phyloP scores from a whole-genome alignment of 2,888 invertebrate species.

The Mimumesa dahlbomi region DNA sequence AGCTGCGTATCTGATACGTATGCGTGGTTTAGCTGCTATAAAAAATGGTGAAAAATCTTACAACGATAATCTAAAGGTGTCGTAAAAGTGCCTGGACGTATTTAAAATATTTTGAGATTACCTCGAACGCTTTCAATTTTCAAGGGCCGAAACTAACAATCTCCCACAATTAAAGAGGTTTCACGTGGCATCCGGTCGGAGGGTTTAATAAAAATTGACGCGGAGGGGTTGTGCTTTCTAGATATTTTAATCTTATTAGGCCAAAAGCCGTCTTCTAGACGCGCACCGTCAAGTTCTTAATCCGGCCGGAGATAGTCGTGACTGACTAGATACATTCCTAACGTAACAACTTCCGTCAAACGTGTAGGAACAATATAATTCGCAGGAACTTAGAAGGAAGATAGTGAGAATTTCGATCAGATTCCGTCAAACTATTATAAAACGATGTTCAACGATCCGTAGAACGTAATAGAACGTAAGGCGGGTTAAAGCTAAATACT shows the following conservation, averaged over 20 bases:
- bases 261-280: constrained; percentile 58
- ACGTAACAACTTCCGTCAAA: constrained; percentile 48
- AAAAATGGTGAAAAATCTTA: neutral
- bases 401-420: neutral
- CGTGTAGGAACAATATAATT: constrained; percentile 30
- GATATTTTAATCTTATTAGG: constrained; percentile 61
- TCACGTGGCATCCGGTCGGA: constrained; percentile 59
- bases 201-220: constrained; percentile 73
- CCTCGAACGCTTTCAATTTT: no score
- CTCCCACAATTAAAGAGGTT: constrained; percentile 28
- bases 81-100: constrained; percentile 6
- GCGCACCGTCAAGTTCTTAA: constrained; percentile 51
- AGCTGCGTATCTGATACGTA: constrained; percentile 2
- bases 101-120: constrained; percentile 4
- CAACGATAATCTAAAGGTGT: constrained; percentile 1
- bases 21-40: constrained; percentile 1
- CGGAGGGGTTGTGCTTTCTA: constrained; percentile 66
- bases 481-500: neutral
- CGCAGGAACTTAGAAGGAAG: constrained; percentile 29
- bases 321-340: constrained; percentile 38
- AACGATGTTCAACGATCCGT: neutral
- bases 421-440: neutral
- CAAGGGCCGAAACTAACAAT: constrained; percentile 29
- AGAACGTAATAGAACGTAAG: neutral
- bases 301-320: constrained; percentile 51